A percentile compares a stretch with the other conserved stretches of the same genome.
Conservation (phyloP, 2,888 invertebrate genomes). For the Galerucella nymphaeae region DNA sequence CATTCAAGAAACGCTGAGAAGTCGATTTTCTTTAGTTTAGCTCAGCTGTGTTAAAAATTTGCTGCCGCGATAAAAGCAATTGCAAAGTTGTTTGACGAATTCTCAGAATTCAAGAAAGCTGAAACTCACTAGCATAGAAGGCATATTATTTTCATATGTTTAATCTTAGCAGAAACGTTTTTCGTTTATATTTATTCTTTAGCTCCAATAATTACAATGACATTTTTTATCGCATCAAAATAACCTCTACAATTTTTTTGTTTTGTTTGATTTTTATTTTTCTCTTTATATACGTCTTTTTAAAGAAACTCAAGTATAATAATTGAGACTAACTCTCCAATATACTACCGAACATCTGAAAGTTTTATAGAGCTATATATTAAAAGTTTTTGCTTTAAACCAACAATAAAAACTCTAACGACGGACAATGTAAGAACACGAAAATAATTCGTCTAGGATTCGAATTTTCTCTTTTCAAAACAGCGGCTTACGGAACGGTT, state of each 20-base stretch:
- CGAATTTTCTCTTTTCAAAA: slow-evolving; percentile 15
- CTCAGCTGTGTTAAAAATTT: not conserved
- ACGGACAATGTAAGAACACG: slow-evolving; percentile 26
- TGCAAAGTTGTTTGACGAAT: not conserved
- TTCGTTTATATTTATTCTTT: too few species aligned
- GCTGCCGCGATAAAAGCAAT: not conserved
- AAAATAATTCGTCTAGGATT: slow-evolving; percentile 33
- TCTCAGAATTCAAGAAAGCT: not conserved
- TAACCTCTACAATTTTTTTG: not conserved
- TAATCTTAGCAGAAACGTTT: too few species aligned
- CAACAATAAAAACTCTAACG: slow-evolving; percentile 20
- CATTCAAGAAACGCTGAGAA: not conserved
- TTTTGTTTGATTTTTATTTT: not conserved
- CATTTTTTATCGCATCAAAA: not conserved
- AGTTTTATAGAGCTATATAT: slow-evolving; percentile 22
- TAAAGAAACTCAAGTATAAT: slow-evolving; percentile 10
- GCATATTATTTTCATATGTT: too few species aligned
- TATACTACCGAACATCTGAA: slow-evolving; percentile 23
- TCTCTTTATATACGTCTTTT: not conserved
- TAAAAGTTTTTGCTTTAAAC: slow-evolving; percentile 25
- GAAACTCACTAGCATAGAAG: too few species aligned
- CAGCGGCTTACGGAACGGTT: not conserved
- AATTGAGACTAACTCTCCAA: slow-evolving; percentile 21
- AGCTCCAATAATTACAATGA: not conserved
- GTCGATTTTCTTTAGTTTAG: not conserved